Evolutionary conservation across 2,113 vertebrate species (phyloP).

Genomic region (Ginglymostoma cirratum): DNA sequence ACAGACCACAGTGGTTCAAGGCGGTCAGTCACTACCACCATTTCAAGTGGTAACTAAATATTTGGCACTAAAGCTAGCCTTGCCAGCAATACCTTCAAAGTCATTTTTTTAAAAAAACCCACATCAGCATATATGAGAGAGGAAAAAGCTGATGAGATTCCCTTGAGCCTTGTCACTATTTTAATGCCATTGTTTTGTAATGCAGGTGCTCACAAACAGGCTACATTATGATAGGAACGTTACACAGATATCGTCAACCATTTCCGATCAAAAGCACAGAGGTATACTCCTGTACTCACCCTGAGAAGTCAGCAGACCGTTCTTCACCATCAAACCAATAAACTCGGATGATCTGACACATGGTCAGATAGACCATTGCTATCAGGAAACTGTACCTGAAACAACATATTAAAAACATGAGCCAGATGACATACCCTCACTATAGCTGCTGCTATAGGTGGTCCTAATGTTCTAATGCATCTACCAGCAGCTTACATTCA

Average conservation of each 20-base stretch:
- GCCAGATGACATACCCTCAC: not conserved
- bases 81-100: not conserved
- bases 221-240: not conserved
- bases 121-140: not conserved
- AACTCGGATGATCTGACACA: conserved; percentile 41
- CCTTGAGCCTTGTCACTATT: not conserved
- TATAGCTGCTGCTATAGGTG: not conserved
- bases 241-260: not conserved
- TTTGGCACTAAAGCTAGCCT: not conserved
- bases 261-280: not conserved
- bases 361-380: conserved; percentile 42
- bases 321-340: conserved; percentile 33
- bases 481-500: not conserved
- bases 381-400: conserved; percentile 42
- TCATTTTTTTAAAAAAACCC: not conserved
- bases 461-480: not conserved
- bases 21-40: not conserved
- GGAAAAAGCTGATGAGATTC: not conserved
- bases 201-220: not conserved
- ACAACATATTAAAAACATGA: not conserved
- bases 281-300: conserved; percentile 37
- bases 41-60: not conserved
- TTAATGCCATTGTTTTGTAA: not conserved
- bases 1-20: not conserved
- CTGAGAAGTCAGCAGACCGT: conserved; percentile 42